Evolutionary conservation across 2,113 vertebrate genomes (phyloP).

Genomic region (Crotophaga sulcirostris): DNA sequence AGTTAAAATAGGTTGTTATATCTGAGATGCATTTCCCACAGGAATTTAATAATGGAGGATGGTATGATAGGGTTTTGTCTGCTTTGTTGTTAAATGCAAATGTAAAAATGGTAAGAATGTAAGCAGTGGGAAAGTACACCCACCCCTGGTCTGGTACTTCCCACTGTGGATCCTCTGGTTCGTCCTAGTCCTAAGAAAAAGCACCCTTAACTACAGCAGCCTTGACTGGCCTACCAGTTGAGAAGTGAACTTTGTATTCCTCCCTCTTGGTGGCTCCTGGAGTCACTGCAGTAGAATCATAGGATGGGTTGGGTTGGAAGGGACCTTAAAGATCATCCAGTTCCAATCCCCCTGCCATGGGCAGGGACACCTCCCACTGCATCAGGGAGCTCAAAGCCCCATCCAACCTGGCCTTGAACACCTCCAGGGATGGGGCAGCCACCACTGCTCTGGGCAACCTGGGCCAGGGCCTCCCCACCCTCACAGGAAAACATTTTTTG

Average conservation of each 20-base stretch:
- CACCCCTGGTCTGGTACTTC: not conserved
- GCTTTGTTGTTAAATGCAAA: slow-evolving; percentile 18
- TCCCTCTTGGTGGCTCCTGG: not conserved
- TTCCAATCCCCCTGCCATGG: too few relatives aligned
- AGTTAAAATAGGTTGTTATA: slow-evolving; percentile 9
- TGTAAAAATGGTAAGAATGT: slow-evolving; percentile 53
- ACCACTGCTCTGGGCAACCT: too few relatives aligned
- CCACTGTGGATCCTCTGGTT: not conserved
- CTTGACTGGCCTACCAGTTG: not conserved
- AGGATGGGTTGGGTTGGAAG: too few relatives aligned
- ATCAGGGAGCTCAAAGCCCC: too few relatives aligned
- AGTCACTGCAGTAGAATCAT: not conserved
- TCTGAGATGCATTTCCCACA: not conserved
- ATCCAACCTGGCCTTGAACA: too few relatives aligned
- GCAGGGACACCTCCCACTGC: too few relatives aligned
- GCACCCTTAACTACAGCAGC: not conserved
- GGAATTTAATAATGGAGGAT: slow-evolving; percentile 60
- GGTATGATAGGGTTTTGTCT: not conserved
- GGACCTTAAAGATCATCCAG: too few relatives aligned
- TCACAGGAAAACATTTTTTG: too few relatives aligned
- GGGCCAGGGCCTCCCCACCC: too few relatives aligned
- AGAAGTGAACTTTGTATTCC: not conserved
- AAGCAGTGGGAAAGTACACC: not conserved
- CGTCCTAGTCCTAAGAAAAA: not conserved
- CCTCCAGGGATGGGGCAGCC: too few relatives aligned